Evolutionary conservation across 2,797 vertebrate genomes (phyloP), one percentile per base, ranked within the genome.

Genomic region (Scolopax bukidnonensis): DNA sequence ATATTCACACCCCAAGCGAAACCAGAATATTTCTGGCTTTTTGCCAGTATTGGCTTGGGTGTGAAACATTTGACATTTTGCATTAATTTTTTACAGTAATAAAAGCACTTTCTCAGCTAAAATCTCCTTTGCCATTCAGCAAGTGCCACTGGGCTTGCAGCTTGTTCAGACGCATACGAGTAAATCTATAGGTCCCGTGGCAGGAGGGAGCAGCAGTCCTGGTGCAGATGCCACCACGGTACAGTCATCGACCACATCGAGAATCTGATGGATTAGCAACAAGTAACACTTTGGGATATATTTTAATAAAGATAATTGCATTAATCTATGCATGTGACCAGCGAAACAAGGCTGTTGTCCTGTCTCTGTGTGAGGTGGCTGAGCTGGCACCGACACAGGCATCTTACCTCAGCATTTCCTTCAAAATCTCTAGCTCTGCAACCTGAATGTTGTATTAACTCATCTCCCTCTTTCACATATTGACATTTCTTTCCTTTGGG

Each of bases 61-160:
- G 93, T 96, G 95, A 96, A 96, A 94, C 96, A 95, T 91, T 92
- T 89, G 87, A 95, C 94, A 79, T 92, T 97, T 92, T 84, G 76
- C 94, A 96, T 95, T 94, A 83, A 90, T 93, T 91, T 96, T 95
- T 96, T 93, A 87, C 78, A 85, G 64, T 69, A 87, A 75, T 92
- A 90, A 90, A 82, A 95, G 83, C 75, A 79, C 48, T 93, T 94
- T 89, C 91, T 94, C 95, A 95, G 89, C 81, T 73, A 67, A 95
- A 94, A 89, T 74, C 78, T 82, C 71, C 47, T 81, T 81, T 95
- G 75, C 89, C 69, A 90, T 84, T 73, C 61, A 89, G 61, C 70
- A 87, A 84, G 71, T 70, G 84, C 73, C 68, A 88, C 27, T 28
- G 67, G 56, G 71, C 73, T 85, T 86, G 64, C 76, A 73, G 74